Conservation (phyloP, 2,888 invertebrate genomes). For the Tenthredo livida region DNA sequence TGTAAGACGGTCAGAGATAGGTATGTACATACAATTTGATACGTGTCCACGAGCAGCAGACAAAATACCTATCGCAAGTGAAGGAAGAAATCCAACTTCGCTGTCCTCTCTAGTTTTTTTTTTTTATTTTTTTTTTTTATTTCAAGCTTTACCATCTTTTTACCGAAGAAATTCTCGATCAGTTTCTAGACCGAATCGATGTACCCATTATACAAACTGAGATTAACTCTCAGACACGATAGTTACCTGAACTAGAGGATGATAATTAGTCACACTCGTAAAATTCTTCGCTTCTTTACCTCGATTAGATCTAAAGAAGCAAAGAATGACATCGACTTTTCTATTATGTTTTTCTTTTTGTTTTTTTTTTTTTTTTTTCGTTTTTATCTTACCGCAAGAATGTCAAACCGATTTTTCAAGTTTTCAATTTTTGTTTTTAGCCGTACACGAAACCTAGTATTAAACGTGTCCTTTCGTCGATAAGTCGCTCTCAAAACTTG, state of each 20-base stretch:
- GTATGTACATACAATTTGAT: slow-evolving; percentile 21
- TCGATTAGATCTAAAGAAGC: slow-evolving; percentile 12
- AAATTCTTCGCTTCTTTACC: not conserved
- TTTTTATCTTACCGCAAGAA: not conserved
- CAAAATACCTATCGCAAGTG: slow-evolving; percentile 1
- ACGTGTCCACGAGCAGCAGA: slow-evolving; percentile 7
- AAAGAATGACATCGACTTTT: slow-evolving; percentile 21
- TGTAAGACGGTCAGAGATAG: not conserved
- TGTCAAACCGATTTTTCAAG: not conserved
- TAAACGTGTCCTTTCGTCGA: not conserved
- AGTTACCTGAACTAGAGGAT: not conserved
- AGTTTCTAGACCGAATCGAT: slow-evolving; percentile 46
- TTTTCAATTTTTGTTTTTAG: not conserved
- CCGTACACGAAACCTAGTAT: not conserved
- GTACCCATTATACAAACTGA: slow-evolving; percentile 30
- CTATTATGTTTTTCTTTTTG: not conserved
- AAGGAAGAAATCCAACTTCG: slow-evolving; percentile 11
- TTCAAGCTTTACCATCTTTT: slow-evolving; percentile 15
- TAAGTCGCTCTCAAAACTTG: not conserved
- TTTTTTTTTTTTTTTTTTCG: not conserved
- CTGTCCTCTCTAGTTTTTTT: slow-evolving; percentile 13
- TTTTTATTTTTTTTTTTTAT: not conserved
- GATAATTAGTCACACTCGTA: slow-evolving; percentile 40
- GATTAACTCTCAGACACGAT: slow-evolving; percentile 9
- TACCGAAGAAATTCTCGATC: slow-evolving; percentile 27